These are phyloP conservation scores for Gastrophryne carolinensis DNA, from an alignment of 2,797 vertebrate species.

Conservation along the genomic window DNA sequence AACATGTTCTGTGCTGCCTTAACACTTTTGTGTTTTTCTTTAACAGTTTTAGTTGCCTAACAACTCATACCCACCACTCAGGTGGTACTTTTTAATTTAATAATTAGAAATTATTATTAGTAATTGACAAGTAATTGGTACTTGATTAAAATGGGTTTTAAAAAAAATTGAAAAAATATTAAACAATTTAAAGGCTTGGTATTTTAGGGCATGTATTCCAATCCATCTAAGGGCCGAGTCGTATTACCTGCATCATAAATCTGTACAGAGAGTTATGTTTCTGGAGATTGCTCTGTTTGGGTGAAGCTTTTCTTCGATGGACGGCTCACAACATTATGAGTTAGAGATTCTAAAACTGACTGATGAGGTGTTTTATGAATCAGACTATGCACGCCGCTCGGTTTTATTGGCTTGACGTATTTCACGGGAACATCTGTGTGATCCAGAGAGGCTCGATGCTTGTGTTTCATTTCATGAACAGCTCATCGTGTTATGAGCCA, in stretches of 20 bases:
- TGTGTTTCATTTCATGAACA: background rate
- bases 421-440: background rate
- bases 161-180: no score
- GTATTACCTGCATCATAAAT: constrained; percentile 8
- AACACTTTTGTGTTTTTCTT: no score
- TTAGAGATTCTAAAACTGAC: constrained; percentile 19
- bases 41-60: no score
- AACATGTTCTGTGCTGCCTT: no score
- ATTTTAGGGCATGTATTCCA: no score
- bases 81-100: no score
- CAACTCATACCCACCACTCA: no score
- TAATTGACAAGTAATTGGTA: no score
- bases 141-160: no score
- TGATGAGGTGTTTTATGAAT: constrained; percentile 23
- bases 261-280: background rate
- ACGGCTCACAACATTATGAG: background rate
- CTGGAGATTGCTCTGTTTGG: constrained; percentile 5
- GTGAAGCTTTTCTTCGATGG: background rate
- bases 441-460: background rate
- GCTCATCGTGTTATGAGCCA: background rate
- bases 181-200: no score
- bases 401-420: background rate
- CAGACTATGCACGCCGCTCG: background rate
- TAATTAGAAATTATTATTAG: no score
- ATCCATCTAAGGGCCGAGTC: background rate